Conservation (phyloP, 2,888 invertebrate species). For the Zygaena filipendulae region DNA sequence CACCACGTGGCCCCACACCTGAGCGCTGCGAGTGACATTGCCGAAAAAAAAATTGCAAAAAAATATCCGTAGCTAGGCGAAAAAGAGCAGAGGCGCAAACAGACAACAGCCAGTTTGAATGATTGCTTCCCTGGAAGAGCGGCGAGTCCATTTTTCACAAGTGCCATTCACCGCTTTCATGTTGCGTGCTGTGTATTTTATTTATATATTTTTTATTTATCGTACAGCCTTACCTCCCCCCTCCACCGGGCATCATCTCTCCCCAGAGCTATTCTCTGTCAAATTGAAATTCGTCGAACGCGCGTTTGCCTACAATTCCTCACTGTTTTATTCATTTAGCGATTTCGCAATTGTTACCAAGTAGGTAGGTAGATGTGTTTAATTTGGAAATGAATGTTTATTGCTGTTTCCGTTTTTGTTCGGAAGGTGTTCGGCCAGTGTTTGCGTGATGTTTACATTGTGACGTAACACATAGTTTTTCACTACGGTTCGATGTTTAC, state of each 20-base stretch:
- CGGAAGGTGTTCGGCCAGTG: conserved; percentile 33
- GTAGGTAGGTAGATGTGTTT: conserved; percentile 66
- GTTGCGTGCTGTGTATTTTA: conserved; percentile 55
- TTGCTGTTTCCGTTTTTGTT: conserved; percentile 58
- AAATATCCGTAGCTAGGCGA: conserved; percentile 46
- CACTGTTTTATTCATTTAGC: conserved; percentile 67
- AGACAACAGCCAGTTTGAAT: conserved; percentile 68
- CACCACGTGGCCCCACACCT: conserved; percentile 66
- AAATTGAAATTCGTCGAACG: conserved; percentile 63
- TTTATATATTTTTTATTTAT: conserved; percentile 62
- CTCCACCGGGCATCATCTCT: too few species aligned
- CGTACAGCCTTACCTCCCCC: conserved; percentile 34
- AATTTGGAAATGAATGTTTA: conserved; percentile 67
- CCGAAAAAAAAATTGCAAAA: conserved; percentile 50
- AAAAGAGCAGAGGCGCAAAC: conserved; percentile 65
- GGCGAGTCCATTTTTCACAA: conserved; percentile 70
- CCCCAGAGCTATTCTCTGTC: conserved; percentile 36
- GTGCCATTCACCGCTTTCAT: conserved; percentile 67
- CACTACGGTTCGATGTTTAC: too few species aligned
- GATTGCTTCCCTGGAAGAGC: conserved; percentile 68
- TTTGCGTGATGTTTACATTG: too few species aligned
- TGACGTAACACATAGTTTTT: too few species aligned
- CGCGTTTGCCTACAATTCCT: conserved; percentile 55
- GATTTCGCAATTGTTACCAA: conserved; percentile 62
- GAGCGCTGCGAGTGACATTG: conserved; percentile 62